These are phyloP conservation scores for Nesoenas mayeri DNA, from an alignment of 2,113 vertebrate species.

Conservation along the genomic window DNA sequence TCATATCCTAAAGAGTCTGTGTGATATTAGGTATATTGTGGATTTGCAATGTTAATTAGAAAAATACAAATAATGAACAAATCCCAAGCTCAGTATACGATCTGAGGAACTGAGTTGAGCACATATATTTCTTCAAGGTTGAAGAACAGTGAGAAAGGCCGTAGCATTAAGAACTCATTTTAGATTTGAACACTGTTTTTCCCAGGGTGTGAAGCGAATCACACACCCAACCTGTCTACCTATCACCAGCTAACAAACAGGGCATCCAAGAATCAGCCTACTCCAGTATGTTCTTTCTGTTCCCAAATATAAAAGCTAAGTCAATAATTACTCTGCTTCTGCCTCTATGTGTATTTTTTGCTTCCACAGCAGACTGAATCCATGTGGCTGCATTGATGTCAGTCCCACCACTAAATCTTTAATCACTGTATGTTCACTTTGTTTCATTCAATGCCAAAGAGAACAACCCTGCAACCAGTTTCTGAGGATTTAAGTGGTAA, in stretches of 20 bases:
- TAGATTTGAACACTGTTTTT: not conserved
- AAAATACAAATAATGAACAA: not conserved
- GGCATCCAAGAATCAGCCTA: not conserved
- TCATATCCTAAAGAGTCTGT: not conserved
- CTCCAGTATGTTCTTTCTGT: not conserved
- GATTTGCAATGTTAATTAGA: not conserved
- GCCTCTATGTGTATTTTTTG: not conserved
- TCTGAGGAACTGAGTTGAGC: not conserved
- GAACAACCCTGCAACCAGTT: not conserved
- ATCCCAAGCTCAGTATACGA: not conserved
- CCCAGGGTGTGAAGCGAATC: not conserved
- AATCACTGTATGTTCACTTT: not conserved
- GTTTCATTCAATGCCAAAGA: not conserved
- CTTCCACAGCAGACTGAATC: not conserved
- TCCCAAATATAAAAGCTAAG: constrained; percentile 35
- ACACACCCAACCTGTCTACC: not conserved
- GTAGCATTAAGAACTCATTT: not conserved
- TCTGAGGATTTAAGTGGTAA: not conserved
- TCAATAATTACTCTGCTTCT: constrained; percentile 36
- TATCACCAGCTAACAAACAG: not conserved
- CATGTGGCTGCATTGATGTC: not conserved
- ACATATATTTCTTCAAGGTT: not conserved
- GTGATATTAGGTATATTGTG: not conserved
- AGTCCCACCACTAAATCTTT: not conserved
- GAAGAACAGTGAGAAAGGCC: not conserved